Base-by-base conservation (phyloP, 2,113 vertebrate species). In the Recurvirostra avosetta region DNA sequence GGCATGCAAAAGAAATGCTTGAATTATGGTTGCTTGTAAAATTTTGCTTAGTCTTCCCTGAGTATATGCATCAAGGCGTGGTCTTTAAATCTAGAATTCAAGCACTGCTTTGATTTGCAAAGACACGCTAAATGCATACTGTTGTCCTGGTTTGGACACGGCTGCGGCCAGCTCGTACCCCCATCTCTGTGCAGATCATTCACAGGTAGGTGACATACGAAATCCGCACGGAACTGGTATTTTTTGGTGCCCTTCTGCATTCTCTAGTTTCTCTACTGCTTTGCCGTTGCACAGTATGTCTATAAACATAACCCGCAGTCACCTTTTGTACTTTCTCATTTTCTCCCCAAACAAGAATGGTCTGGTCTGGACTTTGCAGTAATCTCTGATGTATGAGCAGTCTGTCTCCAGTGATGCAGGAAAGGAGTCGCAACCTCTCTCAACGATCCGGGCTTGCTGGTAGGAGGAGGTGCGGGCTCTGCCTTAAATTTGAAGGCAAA, bases 321-420 rank as follows among this genome's bases (percentile, higher is more conserved):
- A 97, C 97, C 97, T 97, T 97, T 97, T 97, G 97, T 97, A 96
- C 97, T 88, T 96, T 96, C 86, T 97, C 85, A 55, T 95, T 96
- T 91, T 96, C 74, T 92, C 52, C 94, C 55, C 62, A 94, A 40
- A 88, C 96, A 94, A 84, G 91, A 92, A 82, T 94, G 91, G 68
- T 94, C 95, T 90, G 82, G 83, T 88, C 88, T 81, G 94, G 92
- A 92, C 92, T 96, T 97, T 71, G 61, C 93, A 92, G 78, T 86
- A 94, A 70, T 78, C 83, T 84, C 80, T 80, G 78, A 94, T 77
- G 94, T 97, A 94, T 83, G n/a, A 67, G 62, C 75, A 72, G 38
- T 75, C 78, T 29, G 15, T 73, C 65, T 77, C 86, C 82, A 83
- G 56, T 59, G 92, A 81, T 87, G 91, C 67, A 92, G 81, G 53